Evolutionary conservation across 2,888 invertebrate genomes (phyloP), one percentile per base, ranked within the genome.

Genomic region (Mamestra brassicae): DNA sequence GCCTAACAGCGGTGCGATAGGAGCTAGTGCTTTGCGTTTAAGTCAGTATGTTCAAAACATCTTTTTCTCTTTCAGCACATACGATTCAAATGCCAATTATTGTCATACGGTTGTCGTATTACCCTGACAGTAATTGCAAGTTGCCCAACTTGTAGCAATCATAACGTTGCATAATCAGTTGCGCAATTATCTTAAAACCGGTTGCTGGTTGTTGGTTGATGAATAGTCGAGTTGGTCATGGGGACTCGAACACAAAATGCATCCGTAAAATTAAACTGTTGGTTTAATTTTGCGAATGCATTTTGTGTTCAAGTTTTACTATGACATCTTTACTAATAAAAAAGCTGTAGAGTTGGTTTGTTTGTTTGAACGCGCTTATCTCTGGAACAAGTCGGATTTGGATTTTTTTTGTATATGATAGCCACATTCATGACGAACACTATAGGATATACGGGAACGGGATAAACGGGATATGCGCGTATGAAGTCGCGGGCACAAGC

Each of bases 101-200:
- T 75, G 50, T 74, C 68, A 62, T 63, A 71, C 26, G 52, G 26
- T 57, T 67, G 62, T 67, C 60, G 15, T 55, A 36, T 71, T 62
- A 63, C 26, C 3, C 45, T 45, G 66, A 60, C 55, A 60, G 79
- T 79, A 79, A 79, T 79, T 79, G 65, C 58, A 63, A 54, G 50
- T 66, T 62, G 11, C 50, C 50, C 36, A 74, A 61, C 66, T 42
- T 62, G 71, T 34, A 52, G 61, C 57, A 71, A 75, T 81, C 68
- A 66, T 74, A 66, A 61, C 26, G 66, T 67, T 69, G 47, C 52
- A 60, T 70, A 72, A 79, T 61, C 38, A 61, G 50, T 63, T 66
- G 57, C 42, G 54, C n/a, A 70, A 67, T 70, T 70, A 63, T 75
- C 42, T 11, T 2, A n/a, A 66, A 74, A 72, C 76, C 50, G 55